Evolutionary conservation across 2,113 vertebrate species (phyloP).

Genomic region (Oncorhynchus masou): DNA sequence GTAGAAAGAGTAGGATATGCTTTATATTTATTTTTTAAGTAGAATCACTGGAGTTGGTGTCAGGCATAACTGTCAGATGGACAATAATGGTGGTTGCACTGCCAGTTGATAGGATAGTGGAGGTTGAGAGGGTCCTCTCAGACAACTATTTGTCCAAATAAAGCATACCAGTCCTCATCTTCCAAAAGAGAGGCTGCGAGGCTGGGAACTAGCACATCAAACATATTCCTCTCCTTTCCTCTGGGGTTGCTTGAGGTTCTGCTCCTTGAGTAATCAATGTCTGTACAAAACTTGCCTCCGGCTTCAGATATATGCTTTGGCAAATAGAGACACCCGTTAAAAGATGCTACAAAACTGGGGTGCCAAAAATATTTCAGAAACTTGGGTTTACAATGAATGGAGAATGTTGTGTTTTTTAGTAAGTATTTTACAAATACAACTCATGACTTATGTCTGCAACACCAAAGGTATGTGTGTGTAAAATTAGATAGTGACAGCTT

Average conservation of each 20-base stretch:
- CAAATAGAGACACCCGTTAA: slow-evolving; percentile 19
- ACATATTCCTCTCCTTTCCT: slow-evolving; percentile 30
- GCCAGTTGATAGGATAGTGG: neutral
- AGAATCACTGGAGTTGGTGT: neutral
- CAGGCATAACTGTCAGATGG: slow-evolving; percentile 5
- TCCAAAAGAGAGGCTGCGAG: neutral
- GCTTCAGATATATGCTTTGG: slow-evolving; percentile 42
- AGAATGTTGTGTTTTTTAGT: neutral
- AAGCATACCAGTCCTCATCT: neutral
- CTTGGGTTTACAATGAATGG: neutral
- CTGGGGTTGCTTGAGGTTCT: slow-evolving; percentile 28
- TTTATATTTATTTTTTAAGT: neutral
- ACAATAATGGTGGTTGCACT: neutral
- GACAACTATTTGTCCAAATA: slow-evolving; percentile 6
- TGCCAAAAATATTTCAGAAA: neutral
- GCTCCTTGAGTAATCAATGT: slow-evolving; percentile 47
- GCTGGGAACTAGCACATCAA: slow-evolving; percentile 25
- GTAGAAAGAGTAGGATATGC: slow-evolving; percentile 20
- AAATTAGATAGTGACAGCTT: neutral
- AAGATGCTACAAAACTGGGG: neutral
- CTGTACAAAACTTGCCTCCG: slow-evolving; percentile 47
- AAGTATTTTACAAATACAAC: too few relatives aligned
- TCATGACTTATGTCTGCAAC: too few relatives aligned
- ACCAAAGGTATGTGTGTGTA: neutral
- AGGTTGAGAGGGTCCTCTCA: neutral